Base-by-base conservation (phyloP, 2,888 invertebrate species). In the Campopleginae sp. region DNA sequence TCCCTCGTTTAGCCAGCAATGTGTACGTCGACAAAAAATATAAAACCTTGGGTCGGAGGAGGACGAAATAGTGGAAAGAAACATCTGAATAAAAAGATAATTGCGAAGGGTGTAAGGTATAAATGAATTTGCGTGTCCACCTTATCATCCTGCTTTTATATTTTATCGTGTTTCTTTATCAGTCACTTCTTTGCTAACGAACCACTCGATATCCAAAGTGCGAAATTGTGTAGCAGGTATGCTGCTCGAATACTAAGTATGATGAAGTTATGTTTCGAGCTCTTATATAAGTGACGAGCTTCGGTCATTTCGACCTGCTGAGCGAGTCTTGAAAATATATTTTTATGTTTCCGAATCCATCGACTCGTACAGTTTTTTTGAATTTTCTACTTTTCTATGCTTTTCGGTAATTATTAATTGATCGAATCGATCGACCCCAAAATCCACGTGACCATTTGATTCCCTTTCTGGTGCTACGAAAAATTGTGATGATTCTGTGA, bases 151-250 rank as follows among this genome's bases (percentile, higher is more conserved):
- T 48, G 44, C 61, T 74, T 74, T 65, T 46, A 63, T 48, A 42
- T 54, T 38, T 46, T 54, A 74, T n/a, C 44, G 42, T 31, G 58
- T 79, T 51, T 70, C 66, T 76, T 44, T 72, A 51, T 61, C 51
- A 71, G 63, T 48, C 23, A 66, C 46, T 17, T 42, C 17, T 66
- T 79, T 70, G 44, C 58, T 81, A 84, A 85, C 79, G 82, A 82
- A 82, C 63, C 78, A 79, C 75, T 76, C 65, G 65, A 66, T 65
- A 76, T 68, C 66, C 71, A 72, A 82, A 85, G 82, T 82, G 75
- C 71, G 61, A 80, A 71, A 75, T 76, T 82, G 76, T 79, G 85
- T 85, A 78, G 54, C 38, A 58, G 33, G n/a, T 61, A 68, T 63
- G 17, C 65, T 31, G 27, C 14, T 58, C 54, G 23, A 48, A 65